These are phyloP conservation scores for Macrosiphum euphorbiae DNA, from an alignment of 2,888 invertebrate species.

Conservation along the genomic window DNA sequence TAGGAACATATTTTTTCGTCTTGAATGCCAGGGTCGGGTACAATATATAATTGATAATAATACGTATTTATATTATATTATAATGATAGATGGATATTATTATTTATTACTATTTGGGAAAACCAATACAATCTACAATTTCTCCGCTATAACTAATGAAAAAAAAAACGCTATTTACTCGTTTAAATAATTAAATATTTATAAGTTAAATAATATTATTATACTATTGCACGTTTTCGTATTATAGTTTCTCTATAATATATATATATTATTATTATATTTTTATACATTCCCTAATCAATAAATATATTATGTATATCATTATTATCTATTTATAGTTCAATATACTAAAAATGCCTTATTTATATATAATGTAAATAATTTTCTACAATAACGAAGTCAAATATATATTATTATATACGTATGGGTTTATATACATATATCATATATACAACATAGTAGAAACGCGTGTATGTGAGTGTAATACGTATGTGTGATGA, in stretches of 20 bases:
- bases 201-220: conserved; percentile 43
- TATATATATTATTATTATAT: conserved; percentile 9
- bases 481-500: background rate
- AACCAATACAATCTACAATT: conserved; percentile 10
- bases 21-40: conserved; percentile 5
- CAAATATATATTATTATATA: conserved; percentile 18
- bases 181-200: conserved; percentile 31
- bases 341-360: conserved; percentile 53
- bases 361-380: conserved; percentile 5
- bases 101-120: conserved; percentile 35
- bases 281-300: conserved; percentile 41
- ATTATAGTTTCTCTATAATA: conserved; percentile 28
- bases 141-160: conserved; percentile 22
- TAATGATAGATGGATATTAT: conserved; percentile 15
- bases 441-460: conserved; percentile 3
- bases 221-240: conserved; percentile 60
- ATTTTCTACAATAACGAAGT: conserved; percentile 31
- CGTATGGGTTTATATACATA: background rate
- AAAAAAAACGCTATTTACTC: conserved; percentile 19
- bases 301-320: conserved; percentile 41
- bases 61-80: background rate
- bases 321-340: conserved; percentile 25
- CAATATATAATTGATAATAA: conserved; percentile 25
- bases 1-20: conserved; percentile 59
- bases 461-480: background rate